Conservation (phyloP, 2,113 vertebrate genomes). For the Equus przewalskii region DNA sequence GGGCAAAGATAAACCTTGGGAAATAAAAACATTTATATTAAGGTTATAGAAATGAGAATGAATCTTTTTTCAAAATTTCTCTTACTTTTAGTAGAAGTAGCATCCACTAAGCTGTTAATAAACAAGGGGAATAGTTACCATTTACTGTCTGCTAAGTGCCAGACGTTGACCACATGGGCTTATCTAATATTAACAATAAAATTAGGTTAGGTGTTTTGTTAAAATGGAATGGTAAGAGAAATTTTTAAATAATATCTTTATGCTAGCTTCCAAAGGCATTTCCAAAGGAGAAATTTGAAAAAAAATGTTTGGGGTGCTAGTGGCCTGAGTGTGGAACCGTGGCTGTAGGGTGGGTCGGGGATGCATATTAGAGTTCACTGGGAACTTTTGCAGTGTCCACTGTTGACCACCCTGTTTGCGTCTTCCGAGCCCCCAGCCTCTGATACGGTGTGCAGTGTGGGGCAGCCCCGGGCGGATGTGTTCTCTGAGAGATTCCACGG, state of each 20-base stretch:
- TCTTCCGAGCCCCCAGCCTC: neutral
- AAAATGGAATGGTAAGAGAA: neutral
- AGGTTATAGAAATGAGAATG: neutral
- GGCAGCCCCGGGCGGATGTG: neutral
- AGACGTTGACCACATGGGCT: neutral
- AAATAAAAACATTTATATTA: neutral
- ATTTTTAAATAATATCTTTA: neutral
- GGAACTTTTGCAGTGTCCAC: neutral
- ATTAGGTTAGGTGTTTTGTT: neutral
- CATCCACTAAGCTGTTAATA: neutral
- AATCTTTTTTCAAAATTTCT: neutral
- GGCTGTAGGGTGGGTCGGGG: neutral
- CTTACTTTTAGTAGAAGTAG: neutral
- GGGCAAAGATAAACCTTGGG: neutral
- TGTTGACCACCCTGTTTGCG: neutral
- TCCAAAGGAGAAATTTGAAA: neutral
- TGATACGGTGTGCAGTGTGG: neutral
- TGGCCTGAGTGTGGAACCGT: accelerated
- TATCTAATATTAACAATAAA: neutral
- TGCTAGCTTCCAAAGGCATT: neutral
- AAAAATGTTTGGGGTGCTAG: neutral
- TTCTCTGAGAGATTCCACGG: neutral
- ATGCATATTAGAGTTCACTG: neutral
- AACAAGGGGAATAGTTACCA: neutral
- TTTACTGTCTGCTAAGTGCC: neutral